These are phyloP conservation scores for Pachyseris speciosa DNA, from an alignment of 64 coral and sea anemone species.

Conservation along the genomic window DNA sequence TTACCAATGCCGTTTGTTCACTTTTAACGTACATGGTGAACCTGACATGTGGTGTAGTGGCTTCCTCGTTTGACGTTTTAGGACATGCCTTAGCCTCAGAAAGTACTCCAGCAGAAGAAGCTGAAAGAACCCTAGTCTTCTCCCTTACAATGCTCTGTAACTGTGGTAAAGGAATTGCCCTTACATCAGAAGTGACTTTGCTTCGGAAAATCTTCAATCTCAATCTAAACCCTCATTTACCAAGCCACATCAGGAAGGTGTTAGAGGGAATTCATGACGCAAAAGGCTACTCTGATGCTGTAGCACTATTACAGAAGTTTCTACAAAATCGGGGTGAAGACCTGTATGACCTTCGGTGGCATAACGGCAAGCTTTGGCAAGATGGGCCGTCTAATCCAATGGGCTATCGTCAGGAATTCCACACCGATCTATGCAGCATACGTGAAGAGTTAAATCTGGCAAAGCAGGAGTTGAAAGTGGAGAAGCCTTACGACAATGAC, in stretches of 20 bases:
- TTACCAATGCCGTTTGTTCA: slow-evolving; percentile 16
- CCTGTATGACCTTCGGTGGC: slow-evolving; percentile 70
- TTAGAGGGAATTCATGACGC: slow-evolving; percentile 37
- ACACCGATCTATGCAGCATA: neutral
- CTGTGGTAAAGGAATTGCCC: slow-evolving; percentile 67
- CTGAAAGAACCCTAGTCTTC: slow-evolving; percentile 81
- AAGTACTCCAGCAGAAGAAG: slow-evolving; percentile 5
- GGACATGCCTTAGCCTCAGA: slow-evolving; percentile 40
- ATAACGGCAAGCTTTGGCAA: neutral
- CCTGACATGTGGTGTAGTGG: slow-evolving; percentile 60
- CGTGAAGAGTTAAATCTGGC: neutral
- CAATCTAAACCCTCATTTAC: neutral
- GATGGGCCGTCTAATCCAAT: slow-evolving; percentile 19
- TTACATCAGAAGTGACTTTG: slow-evolving; percentile 7
- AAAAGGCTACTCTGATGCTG: slow-evolving; percentile 28
- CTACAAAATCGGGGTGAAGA: slow-evolving; percentile 39
- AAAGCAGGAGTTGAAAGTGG: neutral
- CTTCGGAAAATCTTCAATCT: slow-evolving; percentile 32
- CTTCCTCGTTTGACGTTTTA: slow-evolving; percentile 61
- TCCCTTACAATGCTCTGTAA: slow-evolving; percentile 86
- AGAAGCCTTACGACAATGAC: neutral
- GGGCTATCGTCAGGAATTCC: neutral
- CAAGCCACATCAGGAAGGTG: slow-evolving; percentile 54
- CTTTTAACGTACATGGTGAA: slow-evolving; percentile 75
- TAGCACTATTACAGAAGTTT: slow-evolving; percentile 28